These are phyloP conservation scores for Ciconia nigra DNA, from an alignment of 2,797 vertebrate species.

Conservation along the genomic window DNA sequence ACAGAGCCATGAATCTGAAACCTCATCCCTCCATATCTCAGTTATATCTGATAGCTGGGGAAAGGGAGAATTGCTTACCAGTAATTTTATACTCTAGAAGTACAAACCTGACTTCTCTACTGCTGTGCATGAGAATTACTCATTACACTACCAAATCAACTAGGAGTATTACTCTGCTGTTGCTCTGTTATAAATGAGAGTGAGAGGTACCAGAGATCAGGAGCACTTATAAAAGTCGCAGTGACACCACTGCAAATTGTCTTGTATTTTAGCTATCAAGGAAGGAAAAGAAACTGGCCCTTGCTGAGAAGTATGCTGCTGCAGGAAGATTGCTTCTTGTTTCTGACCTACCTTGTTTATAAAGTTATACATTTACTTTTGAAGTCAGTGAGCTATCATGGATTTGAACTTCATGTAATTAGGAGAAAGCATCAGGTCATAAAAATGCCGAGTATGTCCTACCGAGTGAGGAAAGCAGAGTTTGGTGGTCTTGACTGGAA, in stretches of 20 bases:
- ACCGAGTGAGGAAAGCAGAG: background rate
- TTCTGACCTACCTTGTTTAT: slow-evolving; percentile 13
- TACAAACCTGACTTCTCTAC: background rate
- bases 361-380: slow-evolving; percentile 50
- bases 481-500: background rate
- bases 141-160: background rate
- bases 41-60: slow-evolving; percentile 11
- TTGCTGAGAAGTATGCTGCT: background rate
- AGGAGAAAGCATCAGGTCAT: slow-evolving; percentile 10
- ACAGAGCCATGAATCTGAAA: background rate
- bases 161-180: background rate
- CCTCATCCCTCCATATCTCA: background rate
- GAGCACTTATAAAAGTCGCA: background rate
- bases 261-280: background rate
- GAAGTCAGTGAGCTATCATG: background rate
- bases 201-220: background rate
- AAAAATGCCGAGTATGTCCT: background rate
- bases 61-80: slow-evolving; percentile 12
- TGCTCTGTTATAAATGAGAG: background rate
- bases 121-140: background rate
- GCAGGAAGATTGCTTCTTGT: background rate
- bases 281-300: background rate
- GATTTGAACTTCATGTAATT: slow-evolving; percentile 17
- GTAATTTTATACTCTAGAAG: slow-evolving; percentile 28
- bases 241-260: background rate